phyloP scores from a whole-genome alignment of 1,140 invertebrate genomes.

The Hesperophylax magnus region DNA sequence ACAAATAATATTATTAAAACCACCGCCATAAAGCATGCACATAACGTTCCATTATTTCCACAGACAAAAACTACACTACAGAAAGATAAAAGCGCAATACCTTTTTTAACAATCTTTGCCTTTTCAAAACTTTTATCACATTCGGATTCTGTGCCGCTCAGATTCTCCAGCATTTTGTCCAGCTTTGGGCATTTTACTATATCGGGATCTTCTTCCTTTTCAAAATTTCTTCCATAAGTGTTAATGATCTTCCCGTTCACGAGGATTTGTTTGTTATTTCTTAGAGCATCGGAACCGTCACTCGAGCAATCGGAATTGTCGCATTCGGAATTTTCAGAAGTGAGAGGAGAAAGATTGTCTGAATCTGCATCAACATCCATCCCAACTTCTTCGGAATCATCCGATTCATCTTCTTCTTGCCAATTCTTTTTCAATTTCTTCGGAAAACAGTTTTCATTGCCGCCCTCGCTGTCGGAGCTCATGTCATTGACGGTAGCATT shows the following conservation, averaged over 20 bases:
- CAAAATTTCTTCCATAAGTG: constrained; percentile 48
- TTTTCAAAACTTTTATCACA: constrained; percentile 35
- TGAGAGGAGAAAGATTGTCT: not conserved
- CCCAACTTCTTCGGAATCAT: not conserved
- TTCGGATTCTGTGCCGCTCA: constrained; percentile 49
- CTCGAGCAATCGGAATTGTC: constrained; percentile 34
- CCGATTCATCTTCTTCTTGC: constrained; percentile 5
- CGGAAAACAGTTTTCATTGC: no score
- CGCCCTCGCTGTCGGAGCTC: not conserved
- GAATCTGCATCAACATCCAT: constrained; percentile 22
- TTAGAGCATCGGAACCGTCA: constrained; percentile 4
- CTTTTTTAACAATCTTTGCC: constrained; percentile 3
- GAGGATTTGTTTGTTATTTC: constrained; percentile 46
- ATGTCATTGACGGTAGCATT: not conserved
- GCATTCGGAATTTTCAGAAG: constrained; percentile 29
- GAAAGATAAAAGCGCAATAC: not conserved
- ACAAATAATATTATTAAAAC: no score
- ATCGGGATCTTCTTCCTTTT: constrained; percentile 42
- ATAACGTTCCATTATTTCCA: no score
- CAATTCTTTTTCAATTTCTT: not conserved
- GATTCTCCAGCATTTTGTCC: constrained; percentile 51
- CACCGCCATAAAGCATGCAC: no score
- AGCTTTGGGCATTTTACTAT: constrained; percentile 48
- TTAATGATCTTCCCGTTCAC: constrained; percentile 55
- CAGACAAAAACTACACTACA: constrained; percentile 1